Evolutionary conservation across 1,140 invertebrate species (phyloP).

Genomic region (Hermetia illucens): DNA sequence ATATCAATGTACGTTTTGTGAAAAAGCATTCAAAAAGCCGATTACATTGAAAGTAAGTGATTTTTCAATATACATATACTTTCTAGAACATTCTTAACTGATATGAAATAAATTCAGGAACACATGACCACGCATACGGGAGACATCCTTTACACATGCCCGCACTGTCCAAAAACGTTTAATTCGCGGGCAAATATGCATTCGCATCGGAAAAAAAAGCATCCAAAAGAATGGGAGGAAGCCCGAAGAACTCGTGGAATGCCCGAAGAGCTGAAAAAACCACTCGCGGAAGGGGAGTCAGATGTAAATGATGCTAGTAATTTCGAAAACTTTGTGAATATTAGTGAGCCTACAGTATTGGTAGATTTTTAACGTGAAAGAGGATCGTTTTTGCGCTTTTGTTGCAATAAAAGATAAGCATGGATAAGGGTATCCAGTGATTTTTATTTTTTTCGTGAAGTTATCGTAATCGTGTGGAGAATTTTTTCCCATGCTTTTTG

Average conservation of each 20-base stretch:
- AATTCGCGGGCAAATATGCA: conserved; percentile 30
- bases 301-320: too few species aligned
- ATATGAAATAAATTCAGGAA: conserved; percentile 14
- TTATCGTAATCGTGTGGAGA: too few species aligned
- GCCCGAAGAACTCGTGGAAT: conserved; percentile 27
- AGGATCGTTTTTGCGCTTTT: too few species aligned
- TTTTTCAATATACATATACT: not conserved
- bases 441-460: too few species aligned
- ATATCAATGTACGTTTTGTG: conserved; percentile 25
- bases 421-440: too few species aligned
- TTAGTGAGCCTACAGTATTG: too few species aligned
- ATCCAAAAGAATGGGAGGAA: conserved; percentile 25
- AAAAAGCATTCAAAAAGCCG: conserved; percentile 27
- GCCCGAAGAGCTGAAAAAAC: too few species aligned
- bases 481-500: too few species aligned
- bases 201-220: conserved; percentile 26
- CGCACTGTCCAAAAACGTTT: conserved; percentile 25
- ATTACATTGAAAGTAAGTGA: conserved; percentile 19
- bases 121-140: conserved; percentile 28
- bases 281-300: too few species aligned
- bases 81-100: not conserved
- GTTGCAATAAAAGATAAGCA: too few species aligned
- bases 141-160: conserved; percentile 24
- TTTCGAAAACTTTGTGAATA: too few species aligned
- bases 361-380: too few species aligned